Base-by-base conservation (phyloP, 2,888 invertebrate species). In the Agonopterix alstromeriana region DNA sequence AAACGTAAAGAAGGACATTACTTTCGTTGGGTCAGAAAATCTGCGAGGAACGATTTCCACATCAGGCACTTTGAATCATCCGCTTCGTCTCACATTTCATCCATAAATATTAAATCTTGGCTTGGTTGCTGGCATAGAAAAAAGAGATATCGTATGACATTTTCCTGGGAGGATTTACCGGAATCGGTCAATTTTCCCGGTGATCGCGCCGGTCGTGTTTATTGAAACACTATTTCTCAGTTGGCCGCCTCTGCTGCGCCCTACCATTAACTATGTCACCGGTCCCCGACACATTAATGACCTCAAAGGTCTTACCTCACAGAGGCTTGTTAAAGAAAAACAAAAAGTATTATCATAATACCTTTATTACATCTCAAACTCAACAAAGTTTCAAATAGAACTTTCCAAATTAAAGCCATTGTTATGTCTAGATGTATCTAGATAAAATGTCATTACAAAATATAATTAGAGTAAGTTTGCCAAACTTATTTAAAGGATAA, bases 41-140 rank as follows among this genome's bases (percentile, higher is more conserved):
- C 83, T 83, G 80, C 78, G 80, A 81, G 72, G 70, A 82, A 80
- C 82, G 74, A 83, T 86, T 87, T 85, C 79, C 83, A 85, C 87
- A 81, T 87, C 82, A 82, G 81, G 81, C 81, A 83, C 79, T 86
- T 85, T 84, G 86, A 86, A 87, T 88, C 87, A 86, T 85, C 65
- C 82, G 85, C 85, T 78, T 70, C 77, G 85, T 78, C 77, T 85
- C 82, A 88, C 84, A 84, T 84, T 86, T 85, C 84, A 82, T 82
- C 86, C 81, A 86, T 88, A 87, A 87, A 87, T 87, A 86, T 86
- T 86, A 87, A 87, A 86, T 82, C 80, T 82, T 77, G 77, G 75
- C 77, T 77, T 70, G 77, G 80, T 74, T 75, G 72, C 69, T 68
- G 70, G 73, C 70, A 78, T 77, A 80, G 79, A 81, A 82, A 79